phyloP scores from a whole-genome alignment of 2,113 vertebrate genomes.

The Ramphastos sulfuratus region DNA sequence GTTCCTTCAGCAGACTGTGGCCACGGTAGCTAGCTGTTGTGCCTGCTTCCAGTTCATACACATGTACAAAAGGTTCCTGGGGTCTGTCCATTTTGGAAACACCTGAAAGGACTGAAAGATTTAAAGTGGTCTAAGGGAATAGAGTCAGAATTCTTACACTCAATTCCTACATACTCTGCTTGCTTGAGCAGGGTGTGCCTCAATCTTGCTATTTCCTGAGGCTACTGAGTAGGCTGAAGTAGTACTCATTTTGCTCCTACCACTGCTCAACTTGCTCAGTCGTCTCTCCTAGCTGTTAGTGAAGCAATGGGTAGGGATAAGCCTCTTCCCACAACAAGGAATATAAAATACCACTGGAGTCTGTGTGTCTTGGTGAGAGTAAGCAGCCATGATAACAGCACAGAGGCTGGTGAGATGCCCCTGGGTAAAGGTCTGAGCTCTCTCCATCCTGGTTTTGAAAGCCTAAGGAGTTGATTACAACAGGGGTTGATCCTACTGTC shows the following conservation, averaged over 20 bases:
- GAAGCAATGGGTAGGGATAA: conserved; percentile 35
- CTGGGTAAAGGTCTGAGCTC: neutral
- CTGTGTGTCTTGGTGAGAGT: conserved; percentile 43
- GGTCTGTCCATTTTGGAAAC: neutral
- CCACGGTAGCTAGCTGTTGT: neutral
- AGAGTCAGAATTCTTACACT: neutral
- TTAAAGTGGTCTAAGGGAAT: neutral
- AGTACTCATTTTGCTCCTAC: neutral
- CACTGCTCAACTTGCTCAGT: conserved; percentile 14
- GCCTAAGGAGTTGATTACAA: neutral
- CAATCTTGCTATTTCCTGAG: conserved; percentile 1
- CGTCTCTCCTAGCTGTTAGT: neutral
- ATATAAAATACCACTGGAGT: conserved; percentile 20
- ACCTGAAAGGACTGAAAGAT: neutral
- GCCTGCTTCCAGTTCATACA: neutral
- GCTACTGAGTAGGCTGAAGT: conserved; percentile 21
- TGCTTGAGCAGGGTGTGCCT: conserved; percentile 11
- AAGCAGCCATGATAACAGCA: conserved; percentile 15
- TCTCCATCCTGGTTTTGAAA: neutral
- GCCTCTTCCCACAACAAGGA: conserved; percentile 53
- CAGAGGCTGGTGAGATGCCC: neutral
- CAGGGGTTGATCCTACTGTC: neutral
- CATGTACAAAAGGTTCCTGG: neutral
- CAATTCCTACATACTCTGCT: conserved; percentile 1
- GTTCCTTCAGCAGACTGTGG: neutral